Conservation (phyloP, 2,888 invertebrate species). For the Tuta absoluta region DNA sequence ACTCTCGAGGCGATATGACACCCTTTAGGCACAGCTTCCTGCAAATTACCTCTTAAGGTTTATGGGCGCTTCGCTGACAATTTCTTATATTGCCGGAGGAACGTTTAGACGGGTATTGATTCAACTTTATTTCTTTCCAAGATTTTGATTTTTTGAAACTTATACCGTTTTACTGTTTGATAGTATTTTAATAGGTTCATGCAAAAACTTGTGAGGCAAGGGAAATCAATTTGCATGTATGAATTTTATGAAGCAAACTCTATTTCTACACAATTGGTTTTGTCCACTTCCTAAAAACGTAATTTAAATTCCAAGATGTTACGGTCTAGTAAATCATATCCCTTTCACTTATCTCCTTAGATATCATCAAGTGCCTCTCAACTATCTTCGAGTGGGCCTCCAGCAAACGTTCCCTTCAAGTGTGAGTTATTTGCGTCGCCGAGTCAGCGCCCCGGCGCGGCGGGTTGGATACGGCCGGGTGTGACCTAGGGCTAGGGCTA, state of each 20-base stretch:
- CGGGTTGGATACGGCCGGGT: background rate
- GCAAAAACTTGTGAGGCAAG: too few relatives aligned
- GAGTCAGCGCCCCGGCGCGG: conserved; percentile 35
- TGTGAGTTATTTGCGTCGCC: conserved; percentile 28
- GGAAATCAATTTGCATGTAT: background rate
- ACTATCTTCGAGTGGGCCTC: conserved; percentile 19
- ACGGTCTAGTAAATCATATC: conserved; percentile 9
- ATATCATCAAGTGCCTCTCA: conserved; percentile 10
- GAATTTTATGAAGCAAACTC: background rate
- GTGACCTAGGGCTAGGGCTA: background rate
- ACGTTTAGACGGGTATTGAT: conserved; percentile 16
- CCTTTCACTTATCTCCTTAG: conserved; percentile 1
- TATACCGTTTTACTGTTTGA: too few relatives aligned
- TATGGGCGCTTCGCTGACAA: conserved; percentile 26
- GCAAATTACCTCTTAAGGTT: conserved; percentile 25
- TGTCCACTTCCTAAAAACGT: background rate
- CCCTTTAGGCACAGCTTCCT: background rate
- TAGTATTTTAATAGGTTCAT: too few relatives aligned
- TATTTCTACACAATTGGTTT: background rate
- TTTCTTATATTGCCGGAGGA: conserved; percentile 16
- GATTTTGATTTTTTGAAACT: background rate
- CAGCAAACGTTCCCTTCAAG: conserved; percentile 19
- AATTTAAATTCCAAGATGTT: background rate
- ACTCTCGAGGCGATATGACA: background rate
- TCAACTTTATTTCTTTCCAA: background rate